Evolutionary conservation across 2,113 vertebrate species (phyloP), one percentile per base, ranked within the genome.

Genomic region (Oreochromis aureus): DNA sequence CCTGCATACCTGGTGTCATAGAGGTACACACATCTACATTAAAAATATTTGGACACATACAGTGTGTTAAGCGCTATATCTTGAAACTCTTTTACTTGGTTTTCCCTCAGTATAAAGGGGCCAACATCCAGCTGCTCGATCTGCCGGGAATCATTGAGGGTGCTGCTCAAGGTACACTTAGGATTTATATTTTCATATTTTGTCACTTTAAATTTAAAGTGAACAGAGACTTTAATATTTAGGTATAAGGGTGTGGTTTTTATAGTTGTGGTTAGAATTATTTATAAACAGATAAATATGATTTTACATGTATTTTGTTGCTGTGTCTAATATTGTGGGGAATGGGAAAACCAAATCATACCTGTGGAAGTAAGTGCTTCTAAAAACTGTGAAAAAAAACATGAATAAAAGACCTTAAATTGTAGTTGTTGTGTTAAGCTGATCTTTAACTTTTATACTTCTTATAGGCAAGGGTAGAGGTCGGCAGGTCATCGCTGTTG

Each of bases 91-190:
- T 18, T 83, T 34, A 19, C 27, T 59, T 24, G 79, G 3, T 78
- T 86, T 6, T 32, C 92, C 36, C 95, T 88, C 90, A 99, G 99
- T 99, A 99, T 91, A 99, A 99, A 97, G 99, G 99, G 32, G 99
- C 99, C 89, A 99, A 99, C 89, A 99, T 99, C 91, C 99, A 99
- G 93, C 96, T 99, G 85, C 93, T 99, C 61, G 99, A 99, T 96
- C 97, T 99, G 80, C 99, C 99, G 30, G 99, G 99, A 90, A 99
- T 99, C 94, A 99, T 99, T 5, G 99, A 99, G 96, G 99, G 99
- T 76, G 99, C 99, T 39, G 96, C 99, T 10, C 99, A 99, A 97
- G 99, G 99, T 99, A 73, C 1, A 5, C 4, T 54, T 1, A 11
- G 16, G 2, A 16, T 84, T 41, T 15, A 11, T 55, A 27, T 61